Base-by-base conservation (phyloP, 2,113 vertebrate species). In the Jacana jacana region DNA sequence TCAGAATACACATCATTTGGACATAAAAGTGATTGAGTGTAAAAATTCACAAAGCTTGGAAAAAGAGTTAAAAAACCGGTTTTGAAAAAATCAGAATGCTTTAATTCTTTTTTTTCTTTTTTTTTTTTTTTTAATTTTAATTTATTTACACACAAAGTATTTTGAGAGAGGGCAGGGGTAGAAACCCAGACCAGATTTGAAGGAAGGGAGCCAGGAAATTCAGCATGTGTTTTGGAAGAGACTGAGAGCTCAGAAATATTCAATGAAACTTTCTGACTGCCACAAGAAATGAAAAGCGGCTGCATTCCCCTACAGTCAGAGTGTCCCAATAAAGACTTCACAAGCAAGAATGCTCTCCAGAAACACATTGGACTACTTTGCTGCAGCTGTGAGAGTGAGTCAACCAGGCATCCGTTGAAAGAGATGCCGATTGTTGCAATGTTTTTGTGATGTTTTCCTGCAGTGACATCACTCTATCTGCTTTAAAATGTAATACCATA, bases 241-340 rank as follows among this genome's bases (percentile, higher is more conserved):
- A 90, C 48, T 80, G 86, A 97, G 91, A 92, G 88, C 81, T 94
- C 79, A 94, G 89, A 97, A 96, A 87, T 94, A 95, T 97, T 97
- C 95, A 95, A 88, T 93, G 93, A 97, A 97, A 95, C 93, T 81
- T 90, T 94, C 76, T 92, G 73, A 96, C 57, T 95, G 82, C 95
- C 96, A 78, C 86, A 93, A 97, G 95, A 97, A 97, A 97, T 97
- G 79, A 97, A 93, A 97, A 96, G 81, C 94, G 77, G 83, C 88
- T 97, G 96, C 91, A 91, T 85, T 94, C 76, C 44, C 66, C 37
- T 88, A 15, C 55, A 93, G 91, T 96, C 85, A 94, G 82, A 92
- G 78, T 54, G 89, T 89, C 93, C 88, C 93, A 97, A 95, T 88
- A 96, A 97, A 96, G 96, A 96, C 94, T 97, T 97, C 95, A 97